Evolutionary conservation across 2,888 invertebrate species (phyloP).

Genomic region (Heteropelma amictum): DNA sequence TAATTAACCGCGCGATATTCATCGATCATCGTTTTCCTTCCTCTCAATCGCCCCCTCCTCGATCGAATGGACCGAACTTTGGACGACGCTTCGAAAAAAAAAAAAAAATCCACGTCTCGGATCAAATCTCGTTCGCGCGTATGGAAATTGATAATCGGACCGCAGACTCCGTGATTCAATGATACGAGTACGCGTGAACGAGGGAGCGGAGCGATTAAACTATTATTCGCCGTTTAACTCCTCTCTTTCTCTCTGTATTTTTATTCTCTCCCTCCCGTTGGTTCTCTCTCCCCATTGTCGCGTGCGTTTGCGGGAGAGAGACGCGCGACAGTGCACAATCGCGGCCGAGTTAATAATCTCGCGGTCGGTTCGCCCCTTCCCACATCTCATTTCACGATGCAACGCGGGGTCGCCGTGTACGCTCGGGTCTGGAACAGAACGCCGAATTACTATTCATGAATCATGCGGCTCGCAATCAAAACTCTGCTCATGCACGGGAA

Average conservation of each 20-base stretch:
- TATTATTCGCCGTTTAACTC: conserved; percentile 49
- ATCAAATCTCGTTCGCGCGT: not conserved
- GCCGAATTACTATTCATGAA: conserved; percentile 53
- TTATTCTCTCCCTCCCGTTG: not conserved
- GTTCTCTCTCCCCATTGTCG: not conserved
- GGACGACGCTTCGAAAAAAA: too few species aligned
- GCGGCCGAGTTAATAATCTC: conserved; percentile 51
- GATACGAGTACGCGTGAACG: not conserved
- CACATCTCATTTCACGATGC: conserved; percentile 49
- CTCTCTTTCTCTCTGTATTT: not conserved
- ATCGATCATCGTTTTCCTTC: too few species aligned
- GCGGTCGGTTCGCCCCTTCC: conserved; percentile 30
- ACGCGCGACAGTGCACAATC: conserved; percentile 9
- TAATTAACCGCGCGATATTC: too few species aligned
- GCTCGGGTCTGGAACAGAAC: not conserved
- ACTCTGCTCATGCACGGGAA: conserved; percentile 38
- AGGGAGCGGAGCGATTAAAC: conserved; percentile 35
- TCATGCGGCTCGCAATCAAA: conserved; percentile 54
- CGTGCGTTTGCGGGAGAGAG: conserved; percentile 21
- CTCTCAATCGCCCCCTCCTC: too few species aligned
- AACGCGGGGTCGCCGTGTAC: conserved; percentile 30
- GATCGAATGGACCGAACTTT: too few species aligned
- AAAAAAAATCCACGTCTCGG: too few species aligned
- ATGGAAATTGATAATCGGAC: not conserved
- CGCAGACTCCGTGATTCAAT: not conserved